Evolutionary conservation across 2,888 invertebrate species (phyloP), one percentile per base, ranked within the genome.

Genomic region (Drosophila merina): DNA sequence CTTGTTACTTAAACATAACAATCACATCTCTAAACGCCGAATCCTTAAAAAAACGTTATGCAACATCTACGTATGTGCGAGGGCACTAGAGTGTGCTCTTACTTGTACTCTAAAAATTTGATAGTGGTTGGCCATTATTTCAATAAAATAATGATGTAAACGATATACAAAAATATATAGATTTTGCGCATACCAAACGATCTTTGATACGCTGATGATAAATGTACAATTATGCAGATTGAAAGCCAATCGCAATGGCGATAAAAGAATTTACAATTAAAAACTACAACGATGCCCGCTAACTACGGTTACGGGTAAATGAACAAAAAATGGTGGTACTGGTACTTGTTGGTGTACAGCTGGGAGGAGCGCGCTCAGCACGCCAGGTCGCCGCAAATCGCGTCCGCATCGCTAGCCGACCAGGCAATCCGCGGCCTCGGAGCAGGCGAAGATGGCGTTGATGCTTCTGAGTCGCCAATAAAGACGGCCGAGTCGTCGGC

Each of bases 401-500:
- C 80, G 70, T 57, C 81, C 51, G 57, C 75, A 20, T 49, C 79
- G 36, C 66, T 76, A 1, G 75, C 69, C 1, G 62, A 50, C 84
- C 84, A 84, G 5, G 56, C 62, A 4, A 57, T 75, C 12, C 76
- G 68, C 14, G 67, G 62, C 4, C 58, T 44, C n/a, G 68, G 58
- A 2, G 75, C 40, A 1, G 79, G 64, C 3, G 79, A 50, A 0
- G 71, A 36, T 1, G 89, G 79, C 10, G 88, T 79, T 3, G 89
- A 79, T 0, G 79, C 73, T 31, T 64, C 76, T 1, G 77, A 81
- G 7, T 76, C 83, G 28, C 72, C 75, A 7, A 85, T 75, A 67
- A 70, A 89, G 0, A 89, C 87, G 0, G 90, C 89, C 3, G 89
- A 86, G 45, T 90, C 90, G 52, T 90, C 87, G 8, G 77, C 75